Percentiles rank a stretch among this genome's conserved stretches.
Conservation (phyloP, 1,140 invertebrate species). For the Drosophila hydei region DNA sequence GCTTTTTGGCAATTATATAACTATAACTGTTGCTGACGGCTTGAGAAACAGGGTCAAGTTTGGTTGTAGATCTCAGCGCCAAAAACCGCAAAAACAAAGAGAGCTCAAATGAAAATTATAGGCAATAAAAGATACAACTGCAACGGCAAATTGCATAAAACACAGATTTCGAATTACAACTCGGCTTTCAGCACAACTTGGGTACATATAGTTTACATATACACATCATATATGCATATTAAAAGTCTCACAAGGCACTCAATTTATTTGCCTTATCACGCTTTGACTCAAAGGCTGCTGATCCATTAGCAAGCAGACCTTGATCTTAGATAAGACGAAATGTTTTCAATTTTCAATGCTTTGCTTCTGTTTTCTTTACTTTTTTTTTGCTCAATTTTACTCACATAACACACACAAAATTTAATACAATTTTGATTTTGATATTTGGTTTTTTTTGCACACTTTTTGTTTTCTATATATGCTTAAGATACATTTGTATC, state of each 20-base stretch:
- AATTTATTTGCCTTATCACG: slow-evolving; percentile 41
- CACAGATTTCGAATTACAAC: slow-evolving; percentile 13
- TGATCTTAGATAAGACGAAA: slow-evolving; percentile 43
- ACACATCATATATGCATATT: neutral
- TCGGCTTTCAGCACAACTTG: neutral
- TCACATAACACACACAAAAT: slow-evolving; percentile 11
- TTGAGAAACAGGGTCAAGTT: slow-evolving; percentile 78
- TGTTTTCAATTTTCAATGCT: slow-evolving; percentile 5
- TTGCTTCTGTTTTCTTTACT: slow-evolving; percentile 1
- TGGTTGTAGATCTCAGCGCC: slow-evolving; percentile 50
- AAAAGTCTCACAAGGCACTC: slow-evolving; percentile 14
- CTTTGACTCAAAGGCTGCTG: slow-evolving; percentile 7
- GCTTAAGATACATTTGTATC: slow-evolving; percentile 13
- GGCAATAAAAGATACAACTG: slow-evolving; percentile 42
- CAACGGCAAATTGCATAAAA: slow-evolving; percentile 31
- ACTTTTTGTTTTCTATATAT: slow-evolving; percentile 16
- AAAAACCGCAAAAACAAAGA: slow-evolving; percentile 63
- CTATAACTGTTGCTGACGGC: slow-evolving; percentile 30
- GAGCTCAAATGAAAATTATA: slow-evolving; percentile 36
- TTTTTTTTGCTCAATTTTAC: slow-evolving; percentile 29
- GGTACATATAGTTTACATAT: neutral
- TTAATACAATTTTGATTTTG: slow-evolving; percentile 8
- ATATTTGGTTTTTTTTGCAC: slow-evolving; percentile 10
- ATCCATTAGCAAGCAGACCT: slow-evolving; percentile 30
- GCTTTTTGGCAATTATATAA: slow-evolving; percentile 72